Conservation (phyloP, 2,113 vertebrate species). For the Leiothrix lutea region DNA sequence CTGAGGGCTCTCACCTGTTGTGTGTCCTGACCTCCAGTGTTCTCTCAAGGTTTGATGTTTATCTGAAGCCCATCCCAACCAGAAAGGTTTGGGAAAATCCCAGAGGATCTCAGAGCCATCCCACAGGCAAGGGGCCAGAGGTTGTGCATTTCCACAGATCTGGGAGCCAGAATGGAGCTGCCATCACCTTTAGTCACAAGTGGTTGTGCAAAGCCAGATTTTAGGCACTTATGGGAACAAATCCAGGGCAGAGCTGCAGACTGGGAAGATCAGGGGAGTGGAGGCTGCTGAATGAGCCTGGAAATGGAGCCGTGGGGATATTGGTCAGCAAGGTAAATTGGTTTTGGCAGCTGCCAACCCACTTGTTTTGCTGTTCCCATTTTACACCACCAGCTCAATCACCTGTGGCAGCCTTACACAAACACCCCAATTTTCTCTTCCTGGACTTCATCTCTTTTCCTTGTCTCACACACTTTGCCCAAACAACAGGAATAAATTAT, state of each 20-base stretch:
- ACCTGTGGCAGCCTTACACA: not conserved
- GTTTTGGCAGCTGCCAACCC: not conserved
- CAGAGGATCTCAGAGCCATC: not conserved
- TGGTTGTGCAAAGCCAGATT: accelerated
- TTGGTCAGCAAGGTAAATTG: not conserved
- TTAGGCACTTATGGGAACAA: not conserved
- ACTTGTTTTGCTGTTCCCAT: not conserved
- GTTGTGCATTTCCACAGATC: not conserved
- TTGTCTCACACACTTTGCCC: not conserved
- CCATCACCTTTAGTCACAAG: not conserved
- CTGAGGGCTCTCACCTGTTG: not conserved
- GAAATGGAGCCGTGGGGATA: not conserved
- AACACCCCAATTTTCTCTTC: not conserved
- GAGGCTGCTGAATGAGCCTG: not conserved
- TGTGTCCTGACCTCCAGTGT: not conserved
- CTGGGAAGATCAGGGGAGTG: not conserved
- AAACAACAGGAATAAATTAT: not conserved
- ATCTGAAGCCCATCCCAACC: accelerated
- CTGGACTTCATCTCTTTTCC: not conserved
- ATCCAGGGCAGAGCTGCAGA: not conserved
- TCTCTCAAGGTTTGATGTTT: not conserved
- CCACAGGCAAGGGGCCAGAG: accelerated
- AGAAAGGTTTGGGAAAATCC: not conserved
- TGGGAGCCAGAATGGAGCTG: not conserved
- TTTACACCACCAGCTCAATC: not conserved